A percentile compares a stretch with the other conserved stretches of the same genome.
These are phyloP conservation scores for Nomada fucata DNA, from an alignment of 2,888 invertebrate species.

Conservation along the genomic window DNA sequence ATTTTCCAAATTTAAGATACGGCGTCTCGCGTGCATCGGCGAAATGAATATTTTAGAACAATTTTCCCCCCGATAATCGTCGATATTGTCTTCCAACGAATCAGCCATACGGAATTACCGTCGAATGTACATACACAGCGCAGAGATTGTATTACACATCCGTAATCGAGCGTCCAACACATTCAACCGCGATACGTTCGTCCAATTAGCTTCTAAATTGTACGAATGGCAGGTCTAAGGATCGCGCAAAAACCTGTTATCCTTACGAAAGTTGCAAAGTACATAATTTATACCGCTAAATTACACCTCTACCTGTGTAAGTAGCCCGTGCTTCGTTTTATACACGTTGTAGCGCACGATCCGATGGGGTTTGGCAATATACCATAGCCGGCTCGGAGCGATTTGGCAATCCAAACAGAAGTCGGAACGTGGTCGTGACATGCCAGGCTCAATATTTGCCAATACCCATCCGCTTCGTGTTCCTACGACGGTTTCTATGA, in stretches of 20 bases:
- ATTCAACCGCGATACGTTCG: neutral
- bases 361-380: slow-evolving; percentile 40
- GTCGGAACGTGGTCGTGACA: slow-evolving; percentile 40
- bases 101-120: too few relatives aligned
- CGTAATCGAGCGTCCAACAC: too few relatives aligned
- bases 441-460: slow-evolving; percentile 32
- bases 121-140: too few relatives aligned
- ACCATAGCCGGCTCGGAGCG: slow-evolving; percentile 31
- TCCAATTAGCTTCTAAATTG: slow-evolving; percentile 8
- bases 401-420: slow-evolving; percentile 47
- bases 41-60: too few relatives aligned
- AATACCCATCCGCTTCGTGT: slow-evolving; percentile 17
- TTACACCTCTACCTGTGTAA: neutral
- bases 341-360: slow-evolving; percentile 3
- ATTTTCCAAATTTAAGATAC: too few relatives aligned
- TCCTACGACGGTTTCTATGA: neutral
- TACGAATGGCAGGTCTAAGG: neutral
- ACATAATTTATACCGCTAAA: slow-evolving; percentile 13
- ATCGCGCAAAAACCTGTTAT: slow-evolving; percentile 18
- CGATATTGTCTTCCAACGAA: too few relatives aligned
- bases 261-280: slow-evolving; percentile 27
- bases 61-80: too few relatives aligned
- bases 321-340: neutral
- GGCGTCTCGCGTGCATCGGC: too few relatives aligned
- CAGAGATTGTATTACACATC: too few relatives aligned